Percentiles rank a stretch among this genome's conserved stretches.
These are phyloP conservation scores for Axinella damicornis DNA, from an alignment of 37 sponge, comb jelly and placozoan genomes.

Conservation along the genomic window DNA sequence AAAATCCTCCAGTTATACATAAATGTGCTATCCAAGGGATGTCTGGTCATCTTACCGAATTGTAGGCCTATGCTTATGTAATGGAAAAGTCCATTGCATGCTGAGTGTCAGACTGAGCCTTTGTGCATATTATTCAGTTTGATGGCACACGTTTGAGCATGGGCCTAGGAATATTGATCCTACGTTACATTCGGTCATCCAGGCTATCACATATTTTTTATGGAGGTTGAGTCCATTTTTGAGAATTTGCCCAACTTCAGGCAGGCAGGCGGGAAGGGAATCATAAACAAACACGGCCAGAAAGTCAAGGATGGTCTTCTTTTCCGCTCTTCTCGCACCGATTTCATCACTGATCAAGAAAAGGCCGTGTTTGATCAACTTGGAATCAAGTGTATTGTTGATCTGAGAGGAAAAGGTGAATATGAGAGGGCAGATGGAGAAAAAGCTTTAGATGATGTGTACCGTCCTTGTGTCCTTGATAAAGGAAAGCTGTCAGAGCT, in stretches of 20 bases:
- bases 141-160: too few relatives aligned
- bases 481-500: slow-evolving; percentile 53
- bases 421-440: slow-evolving; percentile 69
- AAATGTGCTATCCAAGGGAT: too few relatives aligned
- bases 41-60: too few relatives aligned
- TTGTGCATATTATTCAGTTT: too few relatives aligned
- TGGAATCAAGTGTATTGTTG: slow-evolving; percentile 77
- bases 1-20: too few relatives aligned
- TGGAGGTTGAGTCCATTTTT: slow-evolving; percentile 34
- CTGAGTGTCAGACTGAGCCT: too few relatives aligned
- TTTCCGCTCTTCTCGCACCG: slow-evolving; percentile 81
- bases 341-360: slow-evolving; percentile 73
- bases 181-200: too few relatives aligned
- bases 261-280: slow-evolving; percentile 67
- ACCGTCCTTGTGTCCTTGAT: slow-evolving; percentile 52
- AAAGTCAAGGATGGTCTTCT: slow-evolving; percentile 68
- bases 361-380: slow-evolving; percentile 36
- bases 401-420: slow-evolving; percentile 72
- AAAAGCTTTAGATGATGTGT: slow-evolving; percentile 56
- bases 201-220: neutral
- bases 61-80: too few relatives aligned
- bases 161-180: too few relatives aligned
- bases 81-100: too few relatives aligned
- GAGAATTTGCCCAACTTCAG: slow-evolving; percentile 86
- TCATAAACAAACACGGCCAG: slow-evolving; percentile 38